These are phyloP conservation scores for Sitta carolinensis DNA, from an alignment of 2,797 vertebrate species.

Conservation along the genomic window DNA sequence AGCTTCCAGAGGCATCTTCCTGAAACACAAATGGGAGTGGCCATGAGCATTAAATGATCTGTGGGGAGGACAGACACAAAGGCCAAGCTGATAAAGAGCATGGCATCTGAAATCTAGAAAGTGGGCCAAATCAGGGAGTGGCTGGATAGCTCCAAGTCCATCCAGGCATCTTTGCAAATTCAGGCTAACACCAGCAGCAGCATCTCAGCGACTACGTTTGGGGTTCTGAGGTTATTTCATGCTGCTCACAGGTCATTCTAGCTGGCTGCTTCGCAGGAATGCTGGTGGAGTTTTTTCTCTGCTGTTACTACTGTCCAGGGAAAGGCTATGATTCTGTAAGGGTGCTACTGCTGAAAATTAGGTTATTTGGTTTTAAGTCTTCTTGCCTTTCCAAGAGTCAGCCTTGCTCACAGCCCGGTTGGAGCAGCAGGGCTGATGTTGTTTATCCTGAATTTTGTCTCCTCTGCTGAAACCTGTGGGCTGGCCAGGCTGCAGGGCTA, in stretches of 20 bases:
- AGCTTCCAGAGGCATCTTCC: constrained; percentile 68
- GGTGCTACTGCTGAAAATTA: not conserved
- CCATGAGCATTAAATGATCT: fast-evolving
- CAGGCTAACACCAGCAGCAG: not conserved
- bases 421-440: not conserved
- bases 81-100: not conserved
- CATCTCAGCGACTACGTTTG: not conserved
- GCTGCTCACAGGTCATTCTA: not conserved
- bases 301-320: not conserved
- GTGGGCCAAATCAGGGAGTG: fast-evolving
- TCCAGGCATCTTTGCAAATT: not conserved
- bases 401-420: not conserved
- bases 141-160: not conserved
- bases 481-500: not conserved
- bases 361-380: not conserved
- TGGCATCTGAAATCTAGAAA: not conserved
- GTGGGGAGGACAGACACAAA: not conserved
- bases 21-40: not conserved
- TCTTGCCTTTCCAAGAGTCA: not conserved
- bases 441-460: not conserved
- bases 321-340: not conserved
- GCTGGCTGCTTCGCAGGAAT: not conserved
- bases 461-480: not conserved
- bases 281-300: not conserved
- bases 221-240: not conserved